phyloP scores from a whole-genome alignment of 2,113 vertebrate genomes.

The Arizona elegans region DNA sequence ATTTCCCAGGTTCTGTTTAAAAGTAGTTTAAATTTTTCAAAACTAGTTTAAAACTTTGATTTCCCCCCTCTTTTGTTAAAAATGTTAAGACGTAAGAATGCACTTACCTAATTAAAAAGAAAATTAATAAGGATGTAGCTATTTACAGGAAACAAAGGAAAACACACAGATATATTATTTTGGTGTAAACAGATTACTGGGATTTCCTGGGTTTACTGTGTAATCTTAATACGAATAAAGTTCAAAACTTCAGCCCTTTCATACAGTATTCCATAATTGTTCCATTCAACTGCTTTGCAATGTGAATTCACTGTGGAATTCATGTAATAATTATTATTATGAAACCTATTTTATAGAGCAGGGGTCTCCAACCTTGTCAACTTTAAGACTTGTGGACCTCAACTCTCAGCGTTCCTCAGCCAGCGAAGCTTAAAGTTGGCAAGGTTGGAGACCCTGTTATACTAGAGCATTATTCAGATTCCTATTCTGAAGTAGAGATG shows the following conservation, averaged over 20 bases:
- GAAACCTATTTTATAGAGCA: conserved; percentile 41
- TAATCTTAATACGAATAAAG: conserved; percentile 51
- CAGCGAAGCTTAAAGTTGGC: too few species aligned
- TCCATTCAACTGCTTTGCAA: conserved; percentile 48
- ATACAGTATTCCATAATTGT: conserved; percentile 48
- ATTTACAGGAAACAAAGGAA: not conserved
- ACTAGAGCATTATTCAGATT: conserved; percentile 33
- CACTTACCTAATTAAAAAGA: not conserved
- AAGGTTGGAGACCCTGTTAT: too few species aligned
- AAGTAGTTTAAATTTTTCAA: not conserved
- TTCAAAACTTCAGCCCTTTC: conserved; percentile 33
- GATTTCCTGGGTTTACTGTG: conserved; percentile 43
- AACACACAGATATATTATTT: not conserved
- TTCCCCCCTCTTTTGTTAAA: not conserved
- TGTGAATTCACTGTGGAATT: conserved; percentile 39
- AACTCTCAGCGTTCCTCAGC: too few species aligned
- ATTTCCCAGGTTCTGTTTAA: not conserved
- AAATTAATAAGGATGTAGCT: not conserved
- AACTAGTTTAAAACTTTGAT: not conserved
- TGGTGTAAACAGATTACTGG: not conserved
- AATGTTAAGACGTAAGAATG: not conserved
- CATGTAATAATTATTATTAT: conserved; percentile 38
- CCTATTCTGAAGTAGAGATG: conserved; percentile 49
- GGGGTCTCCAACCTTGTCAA: too few species aligned
- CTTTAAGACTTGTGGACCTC: too few species aligned